A percentile compares a stretch with the other conserved stretches of the same genome.
Conservation (phyloP, 2,888 invertebrate species). For the Stenotaenia linearis region DNA sequence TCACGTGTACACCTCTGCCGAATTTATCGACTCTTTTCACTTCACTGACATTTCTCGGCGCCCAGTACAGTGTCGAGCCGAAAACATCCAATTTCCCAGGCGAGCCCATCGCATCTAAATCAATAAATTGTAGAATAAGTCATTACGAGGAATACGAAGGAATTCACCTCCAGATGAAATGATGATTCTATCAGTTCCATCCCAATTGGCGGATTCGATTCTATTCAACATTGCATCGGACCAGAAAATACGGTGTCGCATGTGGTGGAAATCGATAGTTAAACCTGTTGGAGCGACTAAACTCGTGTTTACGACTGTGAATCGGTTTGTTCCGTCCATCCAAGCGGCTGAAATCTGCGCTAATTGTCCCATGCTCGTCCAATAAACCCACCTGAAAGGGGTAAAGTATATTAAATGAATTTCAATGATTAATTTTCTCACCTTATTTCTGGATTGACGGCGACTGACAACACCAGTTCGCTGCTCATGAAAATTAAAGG, state of each 20-base stretch:
- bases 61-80: constrained; percentile 87
- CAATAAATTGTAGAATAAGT: too few relatives aligned
- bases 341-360: constrained; percentile 57
- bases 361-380: constrained; percentile 84
- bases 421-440: neutral
- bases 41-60: constrained; percentile 79
- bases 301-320: constrained; percentile 65
- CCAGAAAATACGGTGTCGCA: constrained; percentile 89
- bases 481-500: constrained; percentile 60
- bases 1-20: constrained; percentile 82
- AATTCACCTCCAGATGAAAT: constrained; percentile 58
- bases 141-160: too few relatives aligned
- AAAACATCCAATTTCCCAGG: constrained; percentile 69
- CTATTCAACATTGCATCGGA: constrained; percentile 86
- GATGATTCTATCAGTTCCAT: constrained; percentile 68
- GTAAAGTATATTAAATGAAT: neutral
- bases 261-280: constrained; percentile 78
- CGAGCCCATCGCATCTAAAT: neutral
- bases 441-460: constrained; percentile 31
- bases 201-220: constrained; percentile 76
- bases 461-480: neutral
- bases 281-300: constrained; percentile 82
- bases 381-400: constrained; percentile 47
- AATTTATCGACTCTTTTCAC: constrained; percentile 89
- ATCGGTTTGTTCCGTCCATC: constrained; percentile 30